Base-by-base conservation (phyloP, 1,140 invertebrate genomes). In the Zaprionus taronus region DNA sequence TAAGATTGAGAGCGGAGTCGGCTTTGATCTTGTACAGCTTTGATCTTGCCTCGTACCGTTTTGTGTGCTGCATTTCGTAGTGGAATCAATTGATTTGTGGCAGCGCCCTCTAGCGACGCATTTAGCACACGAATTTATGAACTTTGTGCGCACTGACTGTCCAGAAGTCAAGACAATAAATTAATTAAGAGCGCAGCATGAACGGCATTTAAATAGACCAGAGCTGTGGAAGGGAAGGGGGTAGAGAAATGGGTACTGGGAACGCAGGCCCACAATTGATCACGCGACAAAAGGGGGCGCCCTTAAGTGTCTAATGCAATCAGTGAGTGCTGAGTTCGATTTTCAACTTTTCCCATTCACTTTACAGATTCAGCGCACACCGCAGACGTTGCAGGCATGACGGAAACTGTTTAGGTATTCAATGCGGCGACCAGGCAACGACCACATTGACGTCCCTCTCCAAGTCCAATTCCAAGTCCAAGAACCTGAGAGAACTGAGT, bases 281-380 rank as follows among this genome's bases (percentile, higher is more conserved):
- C 70, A 56, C 41, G 51, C 68, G 68, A 57, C 60, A 58, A 53
- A 44, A 38, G 69, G 74, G 72, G 62, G 72, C 67, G 63, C 60
- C 72, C 64, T 55, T 58, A 62, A 73, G 79, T 70, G 55, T 63
- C 49, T 64, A 83, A 84, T 84, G 78, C 69, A 84, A 84, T 83
- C 67, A 63, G 47, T 68, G 44, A 57, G 17, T 36, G 31, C 49
- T 53, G n/a, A 51, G 47, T 51, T 53, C 24, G 28, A 69, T 72
- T 83, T 77, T 72, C 58, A 56, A 84, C 79, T 56, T 36, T 70
- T 80, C 72, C 63, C 72, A 56, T 56, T 17, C 63, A 31, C 53
- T 56, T 85, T 86, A 71, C 68, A 87, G 85, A 87, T 87, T 89
- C 84, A 72, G 74, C 62, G 70, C 83, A 89, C 83, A 81, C 70